A percentile compares a stretch with the other conserved stretches of the same genome.
Evolutionary conservation across 2,888 invertebrate species (phyloP).

Genomic region (Drosophila neoperkinsi): DNA sequence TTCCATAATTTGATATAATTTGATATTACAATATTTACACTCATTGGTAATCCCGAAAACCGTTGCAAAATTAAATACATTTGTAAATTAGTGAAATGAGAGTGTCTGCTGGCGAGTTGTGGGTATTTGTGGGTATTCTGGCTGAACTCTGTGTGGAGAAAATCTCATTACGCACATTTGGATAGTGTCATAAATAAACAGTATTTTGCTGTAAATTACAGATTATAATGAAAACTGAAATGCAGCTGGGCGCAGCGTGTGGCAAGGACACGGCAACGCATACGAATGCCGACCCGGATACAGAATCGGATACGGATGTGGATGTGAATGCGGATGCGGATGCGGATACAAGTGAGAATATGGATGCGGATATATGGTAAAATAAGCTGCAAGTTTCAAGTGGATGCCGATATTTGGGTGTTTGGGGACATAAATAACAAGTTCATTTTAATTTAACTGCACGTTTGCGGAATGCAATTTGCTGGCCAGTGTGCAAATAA

Average conservation of each 20-base stretch:
- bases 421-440: slow-evolving; percentile 69
- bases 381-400: slow-evolving; percentile 14
- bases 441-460: slow-evolving; percentile 81
- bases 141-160: slow-evolving; percentile 22
- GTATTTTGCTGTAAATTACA: slow-evolving; percentile 75
- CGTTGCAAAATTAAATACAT: slow-evolving; percentile 16
- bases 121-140: slow-evolving; percentile 17
- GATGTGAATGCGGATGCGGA: slow-evolving; percentile 6
- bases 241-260: slow-evolving; percentile 62
- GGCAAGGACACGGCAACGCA: slow-evolving; percentile 49
- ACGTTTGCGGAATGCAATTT: slow-evolving; percentile 71
- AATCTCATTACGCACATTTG: slow-evolving; percentile 73
- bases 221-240: slow-evolving; percentile 78
- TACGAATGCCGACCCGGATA: slow-evolving; percentile 26
- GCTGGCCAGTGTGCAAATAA: slow-evolving; percentile 47
- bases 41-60: neutral
- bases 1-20: neutral
- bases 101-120: slow-evolving; percentile 28
- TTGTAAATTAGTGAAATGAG: slow-evolving; percentile 47
- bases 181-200: slow-evolving; percentile 70
- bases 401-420: slow-evolving; percentile 37
- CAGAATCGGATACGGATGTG: slow-evolving; percentile 4
- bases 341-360: neutral
- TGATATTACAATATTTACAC: neutral
- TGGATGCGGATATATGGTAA: slow-evolving; percentile 22